These are phyloP conservation scores for Cyprinella venusta DNA, from an alignment of 2,797 vertebrate genomes.

Conservation along the genomic window DNA sequence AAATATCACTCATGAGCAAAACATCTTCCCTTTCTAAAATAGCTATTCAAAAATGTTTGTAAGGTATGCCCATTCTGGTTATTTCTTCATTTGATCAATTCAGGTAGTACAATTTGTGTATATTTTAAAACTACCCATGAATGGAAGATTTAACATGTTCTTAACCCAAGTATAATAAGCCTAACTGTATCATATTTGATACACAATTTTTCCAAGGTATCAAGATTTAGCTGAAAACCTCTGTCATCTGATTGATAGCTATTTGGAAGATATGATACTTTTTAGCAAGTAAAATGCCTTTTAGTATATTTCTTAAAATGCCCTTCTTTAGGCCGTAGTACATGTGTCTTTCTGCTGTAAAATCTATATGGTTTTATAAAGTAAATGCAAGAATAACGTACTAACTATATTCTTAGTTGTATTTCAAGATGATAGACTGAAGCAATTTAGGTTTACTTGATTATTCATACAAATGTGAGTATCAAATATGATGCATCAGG, in stretches of 20 bases:
- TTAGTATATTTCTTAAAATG: neutral
- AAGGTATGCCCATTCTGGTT: neutral
- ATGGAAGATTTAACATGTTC: neutral
- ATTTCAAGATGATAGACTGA: neutral
- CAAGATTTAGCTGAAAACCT: neutral
- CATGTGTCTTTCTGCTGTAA: neutral
- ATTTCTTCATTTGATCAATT: neutral
- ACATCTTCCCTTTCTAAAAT: neutral
- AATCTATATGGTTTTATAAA: neutral
- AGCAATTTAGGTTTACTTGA: neutral
- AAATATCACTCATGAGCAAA: neutral
- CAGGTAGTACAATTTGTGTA: neutral
- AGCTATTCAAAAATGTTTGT: neutral
- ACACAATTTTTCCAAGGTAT: neutral
- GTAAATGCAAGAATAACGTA: neutral
- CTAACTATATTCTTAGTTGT: neutral
- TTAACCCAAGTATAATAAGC: neutral
- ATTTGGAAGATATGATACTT: neutral
- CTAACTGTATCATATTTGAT: neutral
- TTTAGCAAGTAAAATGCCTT: neutral
- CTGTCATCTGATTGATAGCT: neutral
- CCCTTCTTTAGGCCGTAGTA: neutral
- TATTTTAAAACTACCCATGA: neutral
- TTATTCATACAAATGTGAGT: neutral
- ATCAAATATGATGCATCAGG: neutral